A percentile compares a stretch with the other conserved stretches of the same genome.
Evolutionary conservation across 2,797 vertebrate genomes (phyloP).

Genomic region (Sebastes trivittatus): DNA sequence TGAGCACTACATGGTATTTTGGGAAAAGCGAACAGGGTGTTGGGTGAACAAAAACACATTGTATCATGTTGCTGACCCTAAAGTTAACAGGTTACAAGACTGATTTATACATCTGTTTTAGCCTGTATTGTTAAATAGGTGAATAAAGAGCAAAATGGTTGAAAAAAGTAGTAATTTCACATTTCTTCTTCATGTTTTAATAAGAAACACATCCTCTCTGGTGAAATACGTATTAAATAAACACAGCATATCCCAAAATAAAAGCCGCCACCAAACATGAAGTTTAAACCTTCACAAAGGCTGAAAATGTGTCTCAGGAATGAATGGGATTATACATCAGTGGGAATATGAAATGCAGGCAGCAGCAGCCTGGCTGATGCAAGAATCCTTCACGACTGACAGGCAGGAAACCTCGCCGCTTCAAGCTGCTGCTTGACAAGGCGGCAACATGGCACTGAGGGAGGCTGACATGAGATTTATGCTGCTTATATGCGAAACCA

Average conservation of each 20-base stretch:
- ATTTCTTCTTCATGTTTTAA: neutral
- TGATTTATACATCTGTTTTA: neutral
- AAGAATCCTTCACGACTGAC: constrained; percentile 57
- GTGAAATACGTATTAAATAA: constrained; percentile 16
- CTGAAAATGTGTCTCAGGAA: constrained; percentile 21
- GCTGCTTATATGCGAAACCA: constrained; percentile 25
- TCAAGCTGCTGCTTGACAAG: constrained; percentile 50
- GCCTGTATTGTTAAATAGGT: neutral
- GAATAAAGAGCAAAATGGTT: neutral
- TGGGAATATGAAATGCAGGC: constrained; percentile 54
- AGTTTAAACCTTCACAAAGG: constrained; percentile 25
- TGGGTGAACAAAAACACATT: neutral
- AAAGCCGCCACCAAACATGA: constrained; percentile 4
- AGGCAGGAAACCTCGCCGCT: constrained; percentile 41
- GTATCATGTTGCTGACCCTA: neutral
- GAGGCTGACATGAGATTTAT: constrained; percentile 57
- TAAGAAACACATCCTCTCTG: neutral
- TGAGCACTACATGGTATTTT: neutral
- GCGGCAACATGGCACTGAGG: constrained; percentile 37
- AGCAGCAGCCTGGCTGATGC: constrained; percentile 58
- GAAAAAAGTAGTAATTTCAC: neutral
- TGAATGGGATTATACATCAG: constrained; percentile 54
- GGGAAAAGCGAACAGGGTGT: neutral
- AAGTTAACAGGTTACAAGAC: neutral
- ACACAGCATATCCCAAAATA: constrained; percentile 24